Evolutionary conservation across 2,888 invertebrate genomes (phyloP).

Genomic region (Torymus tubicola): DNA sequence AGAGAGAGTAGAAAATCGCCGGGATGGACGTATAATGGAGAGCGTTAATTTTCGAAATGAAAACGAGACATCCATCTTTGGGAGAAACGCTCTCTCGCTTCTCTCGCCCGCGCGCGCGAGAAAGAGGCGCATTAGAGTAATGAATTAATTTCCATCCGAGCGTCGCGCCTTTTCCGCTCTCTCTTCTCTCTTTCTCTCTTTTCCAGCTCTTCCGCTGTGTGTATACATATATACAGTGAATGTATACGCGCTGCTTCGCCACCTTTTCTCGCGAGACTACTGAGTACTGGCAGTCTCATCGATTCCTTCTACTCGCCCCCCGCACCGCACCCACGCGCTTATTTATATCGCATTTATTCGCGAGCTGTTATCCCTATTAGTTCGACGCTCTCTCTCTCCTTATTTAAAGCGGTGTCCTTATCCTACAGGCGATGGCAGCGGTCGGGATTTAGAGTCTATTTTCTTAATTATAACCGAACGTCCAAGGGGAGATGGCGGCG

Average conservation of each 20-base stretch:
- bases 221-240: no score
- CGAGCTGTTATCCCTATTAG: no score
- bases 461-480: constrained; percentile 74
- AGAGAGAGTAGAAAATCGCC: no score
- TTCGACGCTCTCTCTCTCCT: no score
- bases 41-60: constrained; percentile 76
- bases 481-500: constrained; percentile 61
- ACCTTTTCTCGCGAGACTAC: no score
- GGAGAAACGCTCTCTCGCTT: constrained; percentile 63
- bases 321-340: no score
- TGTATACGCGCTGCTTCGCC: no score
- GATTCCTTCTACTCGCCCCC: no score
- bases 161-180: constrained; percentile 57
- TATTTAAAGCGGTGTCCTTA: no score
- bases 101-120: constrained; percentile 61
- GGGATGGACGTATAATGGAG: constrained; percentile 67
- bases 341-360: no score
- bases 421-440: constrained; percentile 14
- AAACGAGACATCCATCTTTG: constrained; percentile 75
- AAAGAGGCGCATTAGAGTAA: constrained; percentile 73
- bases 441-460: constrained; percentile 73
- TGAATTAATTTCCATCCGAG: constrained; percentile 76
- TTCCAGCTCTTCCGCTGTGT: constrained; percentile 40
- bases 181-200: constrained; percentile 58
- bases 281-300: no score